These are phyloP conservation scores for Platyrinchus mystaceus DNA, from an alignment of 2,797 vertebrate genomes.

Conservation along the genomic window DNA sequence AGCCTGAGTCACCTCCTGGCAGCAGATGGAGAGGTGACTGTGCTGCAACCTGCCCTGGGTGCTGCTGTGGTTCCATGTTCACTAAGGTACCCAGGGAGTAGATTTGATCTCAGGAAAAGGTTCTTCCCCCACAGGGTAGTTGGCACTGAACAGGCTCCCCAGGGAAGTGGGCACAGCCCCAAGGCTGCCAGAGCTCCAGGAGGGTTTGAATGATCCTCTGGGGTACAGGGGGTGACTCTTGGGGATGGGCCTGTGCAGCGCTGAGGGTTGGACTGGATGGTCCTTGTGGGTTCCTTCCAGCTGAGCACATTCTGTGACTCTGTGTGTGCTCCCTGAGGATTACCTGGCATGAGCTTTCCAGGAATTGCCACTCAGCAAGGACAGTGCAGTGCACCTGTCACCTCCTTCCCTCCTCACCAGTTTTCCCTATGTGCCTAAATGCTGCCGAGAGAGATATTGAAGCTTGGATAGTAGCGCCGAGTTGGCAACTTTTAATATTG, in stretches of 20 bases:
- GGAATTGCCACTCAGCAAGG: not conserved
- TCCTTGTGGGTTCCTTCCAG: not conserved
- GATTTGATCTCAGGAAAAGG: not conserved
- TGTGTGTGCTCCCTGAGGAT: not conserved
- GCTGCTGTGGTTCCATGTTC: accelerated
- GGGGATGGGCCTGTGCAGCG: not conserved
- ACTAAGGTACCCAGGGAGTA: not conserved
- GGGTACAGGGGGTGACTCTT: not conserved
- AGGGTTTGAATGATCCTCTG: not conserved
- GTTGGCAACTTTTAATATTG: slow-evolving; percentile 76
- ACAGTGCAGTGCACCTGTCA: not conserved
- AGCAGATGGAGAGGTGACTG: not conserved
- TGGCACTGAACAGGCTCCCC: not conserved
- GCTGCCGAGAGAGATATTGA: not conserved
- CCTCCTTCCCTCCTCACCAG: not conserved
- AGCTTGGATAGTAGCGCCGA: slow-evolving; percentile 63
- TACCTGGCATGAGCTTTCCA: accelerated
- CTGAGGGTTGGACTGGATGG: not conserved
- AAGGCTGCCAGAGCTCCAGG: not conserved
- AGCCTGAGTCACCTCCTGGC: not conserved
- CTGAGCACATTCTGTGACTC: not conserved
- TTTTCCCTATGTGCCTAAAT: not conserved
- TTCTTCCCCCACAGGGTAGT: not conserved
- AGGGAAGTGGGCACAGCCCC: not conserved
- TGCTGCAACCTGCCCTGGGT: accelerated